Evolutionary conservation across 2,797 vertebrate genomes (phyloP), one percentile per base, ranked within the genome.

Genomic region (Adrianichthys oophorus): DNA sequence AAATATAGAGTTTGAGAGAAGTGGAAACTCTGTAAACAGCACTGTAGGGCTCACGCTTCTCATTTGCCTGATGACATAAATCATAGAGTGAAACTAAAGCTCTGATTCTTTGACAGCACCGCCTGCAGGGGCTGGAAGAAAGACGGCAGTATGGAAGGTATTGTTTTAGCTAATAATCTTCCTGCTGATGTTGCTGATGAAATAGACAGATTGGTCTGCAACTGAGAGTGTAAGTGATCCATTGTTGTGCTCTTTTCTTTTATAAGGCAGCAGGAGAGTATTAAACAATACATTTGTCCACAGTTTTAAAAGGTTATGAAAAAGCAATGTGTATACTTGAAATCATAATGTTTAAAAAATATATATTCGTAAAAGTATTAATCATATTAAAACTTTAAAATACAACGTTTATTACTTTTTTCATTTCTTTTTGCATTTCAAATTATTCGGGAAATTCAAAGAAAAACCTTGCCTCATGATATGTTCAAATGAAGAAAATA

Each of bases 1-100:
- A 60, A 62, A 69, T 55, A 73, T 65, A 23, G 23, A 83, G 71
- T 71, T 48, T 59, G 70, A 75, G 75, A 78, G 79, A 82, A 85
- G 80, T n/a, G 55, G 76, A 74, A 78, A 82, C 69, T 88, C 72
- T 80, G 87, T 85, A 64, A 59, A 79, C 64, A 62, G 62, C 72
- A 87, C 87, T 59, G 50, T 57, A 68, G 84, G 90, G 80, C 68
- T 82, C 66, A 64, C 75, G 83, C 85, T 85, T 89, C 85, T 90
- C 84, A 90, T 91, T 92, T 90, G 88, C 84, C 65, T 91, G 89
- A 92, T 91, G 79, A 88, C 91, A 89, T 92, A 90, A 91, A 91
- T 90, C 84, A 87, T 83, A 86, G 81, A 85, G 70, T 89, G 84
- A 78, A 87, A 83, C 72, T 86, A 84, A 73, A 85, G 78, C 80